These are phyloP conservation scores for Melinaea marsaeus DNA, from an alignment of 2,888 invertebrate species.

Conservation along the genomic window DNA sequence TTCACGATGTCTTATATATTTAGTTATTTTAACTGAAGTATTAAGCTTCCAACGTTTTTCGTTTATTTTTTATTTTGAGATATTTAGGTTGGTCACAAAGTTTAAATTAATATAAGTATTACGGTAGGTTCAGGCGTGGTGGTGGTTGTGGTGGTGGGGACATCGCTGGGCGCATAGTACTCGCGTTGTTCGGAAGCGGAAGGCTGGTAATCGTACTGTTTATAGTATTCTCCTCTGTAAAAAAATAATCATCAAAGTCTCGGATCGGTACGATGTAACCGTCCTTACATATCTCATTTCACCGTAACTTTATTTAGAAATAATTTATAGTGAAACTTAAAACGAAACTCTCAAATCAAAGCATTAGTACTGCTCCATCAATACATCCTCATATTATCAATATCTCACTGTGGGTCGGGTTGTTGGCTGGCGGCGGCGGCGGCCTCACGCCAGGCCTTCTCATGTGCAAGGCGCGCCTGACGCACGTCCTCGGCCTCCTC, in stretches of 20 bases:
- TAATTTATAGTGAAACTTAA: too few relatives aligned
- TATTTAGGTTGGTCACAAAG: too few relatives aligned
- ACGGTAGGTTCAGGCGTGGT: conserved; percentile 61
- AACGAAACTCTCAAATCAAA: too few relatives aligned
- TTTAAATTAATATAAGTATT: conserved; percentile 21
- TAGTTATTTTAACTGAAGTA: too few relatives aligned
- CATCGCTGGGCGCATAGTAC: conserved; percentile 21
- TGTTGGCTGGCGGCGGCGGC: conserved; percentile 67
- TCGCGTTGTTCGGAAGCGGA: conserved; percentile 36
- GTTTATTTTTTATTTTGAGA: too few relatives aligned
- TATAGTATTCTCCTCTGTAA: conserved; percentile 39
- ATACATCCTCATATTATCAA: background rate
- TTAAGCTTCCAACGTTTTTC: too few relatives aligned
- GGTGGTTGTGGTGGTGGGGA: conserved; percentile 26
- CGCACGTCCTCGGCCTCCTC: conserved; percentile 84
- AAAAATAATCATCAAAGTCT: background rate
- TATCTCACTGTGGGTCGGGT: conserved; percentile 40
- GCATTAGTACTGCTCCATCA: background rate
- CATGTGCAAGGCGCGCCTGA: conserved; percentile 82
- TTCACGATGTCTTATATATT: too few relatives aligned
- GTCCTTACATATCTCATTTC: too few relatives aligned
- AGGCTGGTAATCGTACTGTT: conserved; percentile 35
- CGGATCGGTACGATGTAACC: too few relatives aligned
- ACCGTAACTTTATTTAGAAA: too few relatives aligned
- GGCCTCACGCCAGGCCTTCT: conserved; percentile 82